A percentile compares a stretch with the other conserved stretches of the same genome.
Evolutionary conservation across 2,888 invertebrate genomes (phyloP).

Genomic region (Torymus texanus): DNA sequence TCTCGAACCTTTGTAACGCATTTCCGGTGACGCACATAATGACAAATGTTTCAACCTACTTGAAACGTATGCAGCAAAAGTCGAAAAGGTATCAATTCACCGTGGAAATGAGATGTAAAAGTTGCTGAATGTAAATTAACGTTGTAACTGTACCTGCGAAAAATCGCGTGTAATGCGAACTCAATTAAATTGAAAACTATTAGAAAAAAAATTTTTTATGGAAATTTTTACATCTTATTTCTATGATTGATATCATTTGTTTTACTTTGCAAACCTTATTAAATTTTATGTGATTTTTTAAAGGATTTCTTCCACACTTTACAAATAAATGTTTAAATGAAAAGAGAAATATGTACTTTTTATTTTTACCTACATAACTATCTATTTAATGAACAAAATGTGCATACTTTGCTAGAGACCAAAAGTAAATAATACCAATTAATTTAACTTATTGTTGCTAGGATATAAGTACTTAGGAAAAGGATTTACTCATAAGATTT

Average conservation of each 20-base stretch:
- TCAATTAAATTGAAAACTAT: slow-evolving; percentile 28
- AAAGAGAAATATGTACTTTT: slow-evolving; percentile 9
- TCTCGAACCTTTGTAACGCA: slow-evolving; percentile 5
- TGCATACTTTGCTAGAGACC: slow-evolving; percentile 19
- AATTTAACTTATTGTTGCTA: not conserved
- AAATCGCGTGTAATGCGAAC: slow-evolving; percentile 7
- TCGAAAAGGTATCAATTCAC: not conserved
- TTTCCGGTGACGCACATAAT: slow-evolving; percentile 33
- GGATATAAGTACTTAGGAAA: slow-evolving; percentile 13
- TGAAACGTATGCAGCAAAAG: not conserved
- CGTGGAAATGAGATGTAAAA: slow-evolving; percentile 45
- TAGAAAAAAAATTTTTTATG: slow-evolving; percentile 25
- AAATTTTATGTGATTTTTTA: slow-evolving; percentile 41
- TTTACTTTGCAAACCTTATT: slow-evolving; percentile 35
- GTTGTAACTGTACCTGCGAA: slow-evolving; percentile 45
- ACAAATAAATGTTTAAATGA: slow-evolving; percentile 56
- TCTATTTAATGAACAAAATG: not conserved
- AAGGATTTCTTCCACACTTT: slow-evolving; percentile 51
- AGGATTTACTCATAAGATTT: slow-evolving; percentile 16
- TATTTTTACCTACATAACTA: slow-evolving; percentile 14
- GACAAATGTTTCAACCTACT: slow-evolving; percentile 8
- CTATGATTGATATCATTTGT: slow-evolving; percentile 21
- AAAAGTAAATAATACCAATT: slow-evolving; percentile 37
- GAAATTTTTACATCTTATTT: slow-evolving; percentile 48
- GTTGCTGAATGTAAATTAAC: slow-evolving; percentile 31